phyloP scores from a whole-genome alignment of 1,140 invertebrate genomes.

The Macrotrachela quadricornifera region DNA sequence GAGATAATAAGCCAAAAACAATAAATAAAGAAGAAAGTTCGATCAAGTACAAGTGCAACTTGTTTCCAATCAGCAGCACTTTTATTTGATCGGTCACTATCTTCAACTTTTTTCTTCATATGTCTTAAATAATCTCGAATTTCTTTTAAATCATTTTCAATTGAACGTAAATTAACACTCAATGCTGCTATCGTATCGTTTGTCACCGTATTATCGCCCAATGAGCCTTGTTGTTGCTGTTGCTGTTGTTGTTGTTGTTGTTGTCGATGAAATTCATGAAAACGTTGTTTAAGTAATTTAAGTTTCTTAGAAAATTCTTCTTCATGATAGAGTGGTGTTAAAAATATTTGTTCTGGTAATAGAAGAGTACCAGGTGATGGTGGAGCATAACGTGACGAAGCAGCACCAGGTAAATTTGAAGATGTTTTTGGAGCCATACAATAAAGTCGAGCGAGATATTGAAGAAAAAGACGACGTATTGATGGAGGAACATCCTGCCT shows the following conservation, averaged over 20 bases:
- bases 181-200: no score
- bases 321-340: no score
- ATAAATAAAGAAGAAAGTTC: constrained; percentile 27
- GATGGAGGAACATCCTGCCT: not conserved
- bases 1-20: constrained; percentile 35
- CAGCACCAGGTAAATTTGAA: no score
- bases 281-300: constrained; percentile 5
- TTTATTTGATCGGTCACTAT: constrained; percentile 9
- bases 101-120: constrained; percentile 4
- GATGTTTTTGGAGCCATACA: constrained; percentile 1
- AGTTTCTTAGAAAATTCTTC: constrained; percentile 7
- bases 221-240: no score
- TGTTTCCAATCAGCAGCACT: constrained; percentile 21
- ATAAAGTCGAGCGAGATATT: constrained; percentile 3
- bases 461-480: constrained; percentile 6
- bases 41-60: constrained; percentile 24
- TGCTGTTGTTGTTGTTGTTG: no score
- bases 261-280: constrained; percentile 1
- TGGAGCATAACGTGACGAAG: no score
- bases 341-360: no score
- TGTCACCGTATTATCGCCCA: no score
- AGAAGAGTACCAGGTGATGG: no score
- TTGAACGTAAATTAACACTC: no score
- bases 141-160: constrained; percentile 8
- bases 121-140: constrained; percentile 7